phyloP scores from a whole-genome alignment of 1,140 invertebrate genomes.

The Triops longicaudatus region DNA sequence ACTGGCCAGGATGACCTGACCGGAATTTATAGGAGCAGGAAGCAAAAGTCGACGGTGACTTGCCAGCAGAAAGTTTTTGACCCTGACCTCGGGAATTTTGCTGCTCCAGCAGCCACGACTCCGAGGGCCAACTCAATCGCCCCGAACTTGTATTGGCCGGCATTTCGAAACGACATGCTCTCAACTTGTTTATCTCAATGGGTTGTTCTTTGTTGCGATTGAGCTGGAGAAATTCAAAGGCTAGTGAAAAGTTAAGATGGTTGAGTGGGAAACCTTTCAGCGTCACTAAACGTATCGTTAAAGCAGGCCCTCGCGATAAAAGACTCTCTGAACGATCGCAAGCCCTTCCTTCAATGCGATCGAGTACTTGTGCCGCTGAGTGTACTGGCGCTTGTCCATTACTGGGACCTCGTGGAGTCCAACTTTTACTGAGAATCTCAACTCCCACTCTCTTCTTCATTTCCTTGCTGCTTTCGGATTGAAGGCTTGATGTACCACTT shows the following conservation, averaged over 20 bases:
- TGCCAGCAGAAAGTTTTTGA: not conserved
- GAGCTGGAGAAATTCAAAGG: not conserved
- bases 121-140: not conserved
- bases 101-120: not conserved
- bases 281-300: slow-evolving; percentile 15
- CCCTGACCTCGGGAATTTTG: not conserved
- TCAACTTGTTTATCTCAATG: not conserved
- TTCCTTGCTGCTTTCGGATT: not conserved
- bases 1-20: not conserved
- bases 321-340: not conserved
- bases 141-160: not conserved
- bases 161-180: not conserved
- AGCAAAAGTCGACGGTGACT: not conserved
- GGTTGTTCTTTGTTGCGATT: not conserved
- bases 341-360: not conserved
- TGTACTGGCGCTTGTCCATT: slow-evolving; percentile 2
- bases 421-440: not conserved
- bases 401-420: not conserved
- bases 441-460: slow-evolving; percentile 12
- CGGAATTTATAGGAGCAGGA: slow-evolving; percentile 1
- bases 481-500: slow-evolving; percentile 8
- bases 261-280: slow-evolving; percentile 15
- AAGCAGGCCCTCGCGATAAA: slow-evolving; percentile 5
- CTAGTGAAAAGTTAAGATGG: slow-evolving; percentile 12
- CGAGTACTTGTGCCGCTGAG: not conserved